Percentiles rank a stretch among this genome's conserved stretches.
phyloP scores from a whole-genome alignment of 2,113 vertebrate genomes.

The Pseudorhombus dupliciocellatus region DNA sequence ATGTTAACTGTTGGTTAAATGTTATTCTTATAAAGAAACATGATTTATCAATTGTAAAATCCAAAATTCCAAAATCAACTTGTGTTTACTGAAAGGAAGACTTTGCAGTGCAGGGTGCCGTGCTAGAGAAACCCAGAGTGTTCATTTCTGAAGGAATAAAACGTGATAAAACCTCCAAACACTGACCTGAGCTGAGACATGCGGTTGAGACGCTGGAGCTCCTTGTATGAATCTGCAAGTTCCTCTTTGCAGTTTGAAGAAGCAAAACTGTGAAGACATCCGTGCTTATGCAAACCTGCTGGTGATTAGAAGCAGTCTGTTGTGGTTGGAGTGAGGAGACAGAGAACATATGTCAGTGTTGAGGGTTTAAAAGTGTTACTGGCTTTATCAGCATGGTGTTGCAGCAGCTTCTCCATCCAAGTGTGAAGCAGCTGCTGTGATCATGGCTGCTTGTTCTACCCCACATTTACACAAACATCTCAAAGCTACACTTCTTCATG shows the following conservation, averaged over 20 bases:
- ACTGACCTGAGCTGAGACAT: background rate
- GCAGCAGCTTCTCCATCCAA: background rate
- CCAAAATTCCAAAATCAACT: background rate
- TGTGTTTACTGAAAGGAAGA: slow-evolving; percentile 19
- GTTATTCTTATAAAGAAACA: background rate
- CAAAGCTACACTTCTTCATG: too few species aligned
- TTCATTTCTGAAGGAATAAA: background rate
- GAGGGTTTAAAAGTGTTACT: background rate
- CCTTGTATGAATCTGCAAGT: background rate
- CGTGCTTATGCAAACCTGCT: background rate
- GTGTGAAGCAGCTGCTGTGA: too few species aligned
- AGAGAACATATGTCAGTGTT: background rate
- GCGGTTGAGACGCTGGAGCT: background rate
- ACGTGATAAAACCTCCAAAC: background rate
- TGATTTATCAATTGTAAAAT: too few species aligned
- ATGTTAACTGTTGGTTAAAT: background rate
- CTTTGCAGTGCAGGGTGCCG: background rate
- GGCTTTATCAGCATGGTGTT: background rate
- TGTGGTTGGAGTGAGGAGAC: background rate
- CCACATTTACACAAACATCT: too few species aligned
- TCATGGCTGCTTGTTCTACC: too few species aligned
- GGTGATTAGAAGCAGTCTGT: background rate
- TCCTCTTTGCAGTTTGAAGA: slow-evolving; percentile 30
- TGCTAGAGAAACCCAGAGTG: background rate
- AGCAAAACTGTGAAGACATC: background rate